Percentiles rank a stretch among this genome's conserved stretches.
These are phyloP conservation scores for Bradypodion pumilum DNA, from an alignment of 2,797 vertebrate genomes.

Conservation along the genomic window DNA sequence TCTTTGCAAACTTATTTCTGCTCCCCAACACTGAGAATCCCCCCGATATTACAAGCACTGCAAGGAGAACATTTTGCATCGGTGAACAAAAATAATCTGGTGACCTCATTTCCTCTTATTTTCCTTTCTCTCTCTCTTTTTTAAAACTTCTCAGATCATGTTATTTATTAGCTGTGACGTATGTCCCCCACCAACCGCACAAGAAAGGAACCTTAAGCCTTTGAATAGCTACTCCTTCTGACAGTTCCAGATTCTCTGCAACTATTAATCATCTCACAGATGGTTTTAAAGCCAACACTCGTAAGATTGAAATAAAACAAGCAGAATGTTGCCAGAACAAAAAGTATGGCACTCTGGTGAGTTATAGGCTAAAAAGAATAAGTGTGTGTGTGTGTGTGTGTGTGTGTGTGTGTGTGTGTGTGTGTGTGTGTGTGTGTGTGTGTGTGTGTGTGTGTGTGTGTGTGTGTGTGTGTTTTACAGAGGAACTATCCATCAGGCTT, in stretches of 20 bases:
- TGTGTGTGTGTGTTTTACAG: too few relatives aligned
- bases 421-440: too few relatives aligned
- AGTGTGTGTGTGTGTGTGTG: too few relatives aligned
- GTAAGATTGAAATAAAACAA: conserved; percentile 54
- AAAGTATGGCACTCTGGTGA: conserved; percentile 57
- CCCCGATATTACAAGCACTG: conserved; percentile 42
- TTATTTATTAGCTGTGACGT: conserved; percentile 65
- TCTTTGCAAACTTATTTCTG: not conserved
- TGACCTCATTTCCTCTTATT: conserved; percentile 57
- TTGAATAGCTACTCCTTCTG: conserved; percentile 61
- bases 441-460: too few relatives aligned
- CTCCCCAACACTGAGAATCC: not conserved
- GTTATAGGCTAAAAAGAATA: conserved; percentile 55
- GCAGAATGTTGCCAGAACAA: conserved; percentile 51
- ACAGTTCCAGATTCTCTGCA: conserved; percentile 49
- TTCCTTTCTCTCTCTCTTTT: too few relatives aligned
- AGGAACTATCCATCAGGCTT: conserved; percentile 53
- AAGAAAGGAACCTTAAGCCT: conserved; percentile 42
- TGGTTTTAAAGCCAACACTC: conserved; percentile 54
- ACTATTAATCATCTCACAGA: conserved; percentile 64
- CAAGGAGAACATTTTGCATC: conserved; percentile 47
- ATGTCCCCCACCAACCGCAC: conserved; percentile 44
- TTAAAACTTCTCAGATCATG: conserved; percentile 25
- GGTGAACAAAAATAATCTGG: conserved; percentile 58
- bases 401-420: too few relatives aligned